Evolutionary conservation across 2,113 vertebrate genomes (phyloP).

Genomic region (Heterotis niloticus): DNA sequence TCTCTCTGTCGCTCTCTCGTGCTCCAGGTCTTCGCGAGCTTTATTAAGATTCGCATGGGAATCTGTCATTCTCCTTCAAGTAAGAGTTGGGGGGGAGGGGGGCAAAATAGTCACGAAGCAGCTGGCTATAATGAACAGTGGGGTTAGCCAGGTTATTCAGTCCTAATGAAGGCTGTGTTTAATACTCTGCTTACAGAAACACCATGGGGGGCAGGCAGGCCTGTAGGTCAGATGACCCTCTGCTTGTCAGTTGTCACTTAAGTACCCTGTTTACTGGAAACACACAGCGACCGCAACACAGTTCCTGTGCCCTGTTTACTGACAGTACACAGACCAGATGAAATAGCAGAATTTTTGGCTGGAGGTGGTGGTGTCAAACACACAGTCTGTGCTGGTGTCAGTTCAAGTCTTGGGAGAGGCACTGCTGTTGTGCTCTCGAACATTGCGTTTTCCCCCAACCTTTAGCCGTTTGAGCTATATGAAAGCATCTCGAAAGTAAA

Average conservation of each 20-base stretch:
- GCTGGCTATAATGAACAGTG: slow-evolving; percentile 28
- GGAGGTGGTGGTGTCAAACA: background rate
- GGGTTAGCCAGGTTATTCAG: slow-evolving; percentile 12
- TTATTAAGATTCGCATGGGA: slow-evolving; percentile 30
- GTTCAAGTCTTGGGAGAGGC: background rate
- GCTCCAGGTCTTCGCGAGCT: background rate
- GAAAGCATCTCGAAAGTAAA: background rate
- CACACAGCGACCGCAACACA: background rate
- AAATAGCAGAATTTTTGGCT: background rate
- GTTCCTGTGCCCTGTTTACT: background rate
- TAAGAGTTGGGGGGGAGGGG: no score
- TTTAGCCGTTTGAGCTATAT: no score
- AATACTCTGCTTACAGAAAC: slow-evolving; percentile 12
- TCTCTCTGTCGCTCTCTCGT: background rate
- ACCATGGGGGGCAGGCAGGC: background rate
- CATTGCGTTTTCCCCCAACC: background rate
- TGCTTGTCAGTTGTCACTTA: slow-evolving; percentile 8
- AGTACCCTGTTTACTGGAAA: background rate
- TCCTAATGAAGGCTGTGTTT: slow-evolving; percentile 10
- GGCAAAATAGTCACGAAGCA: slow-evolving; percentile 19
- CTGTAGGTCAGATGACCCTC: slow-evolving; percentile 6
- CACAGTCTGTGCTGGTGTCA: background rate
- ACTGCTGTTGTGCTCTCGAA: background rate
- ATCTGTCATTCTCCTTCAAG: slow-evolving; percentile 24
- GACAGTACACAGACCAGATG: background rate